These are phyloP conservation scores for Eulemur albifrons DNA, from an alignment of 2,797 vertebrate species.

Conservation along the genomic window DNA sequence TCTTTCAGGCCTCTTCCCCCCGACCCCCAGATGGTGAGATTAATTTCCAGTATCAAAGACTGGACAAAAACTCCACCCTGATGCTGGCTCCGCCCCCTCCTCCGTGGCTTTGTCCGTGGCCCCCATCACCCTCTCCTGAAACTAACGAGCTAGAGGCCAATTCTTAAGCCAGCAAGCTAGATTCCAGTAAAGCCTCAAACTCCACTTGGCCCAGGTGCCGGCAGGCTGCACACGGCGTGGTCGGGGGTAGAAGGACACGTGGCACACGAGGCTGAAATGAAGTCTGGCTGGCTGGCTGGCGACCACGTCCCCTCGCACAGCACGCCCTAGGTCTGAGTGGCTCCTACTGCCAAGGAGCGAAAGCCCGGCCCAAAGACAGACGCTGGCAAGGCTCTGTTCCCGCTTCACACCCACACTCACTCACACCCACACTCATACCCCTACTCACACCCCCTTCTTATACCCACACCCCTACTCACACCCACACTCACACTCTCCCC, in stretches of 20 bases:
- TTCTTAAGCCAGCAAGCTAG: not conserved
- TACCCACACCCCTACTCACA: too few relatives aligned
- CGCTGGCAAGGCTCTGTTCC: not conserved
- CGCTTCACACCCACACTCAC: too few relatives aligned
- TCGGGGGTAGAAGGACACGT: accelerated
- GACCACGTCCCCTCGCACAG: not conserved
- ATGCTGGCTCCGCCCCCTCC: accelerated
- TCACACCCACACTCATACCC: too few relatives aligned
- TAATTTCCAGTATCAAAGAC: not conserved
- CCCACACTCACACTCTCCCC: not conserved
- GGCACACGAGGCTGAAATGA: accelerated
- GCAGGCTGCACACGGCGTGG: accelerated
- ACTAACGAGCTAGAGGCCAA: not conserved
- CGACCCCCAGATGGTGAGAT: not conserved
- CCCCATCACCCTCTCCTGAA: not conserved
- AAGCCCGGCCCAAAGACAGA: not conserved
- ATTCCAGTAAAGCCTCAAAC: not conserved
- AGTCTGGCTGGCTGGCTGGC: not conserved
- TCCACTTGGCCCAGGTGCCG: accelerated
- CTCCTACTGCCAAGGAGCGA: not conserved
- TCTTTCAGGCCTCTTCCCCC: not conserved
- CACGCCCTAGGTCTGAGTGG: accelerated
- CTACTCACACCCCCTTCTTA: too few relatives aligned
- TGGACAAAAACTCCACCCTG: not conserved
- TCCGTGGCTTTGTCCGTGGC: accelerated